Percentiles rank a stretch among this genome's conserved stretches.
These are phyloP conservation scores for Chroicocephalus ridibundus DNA, from an alignment of 2,113 vertebrate species.

Conservation along the genomic window DNA sequence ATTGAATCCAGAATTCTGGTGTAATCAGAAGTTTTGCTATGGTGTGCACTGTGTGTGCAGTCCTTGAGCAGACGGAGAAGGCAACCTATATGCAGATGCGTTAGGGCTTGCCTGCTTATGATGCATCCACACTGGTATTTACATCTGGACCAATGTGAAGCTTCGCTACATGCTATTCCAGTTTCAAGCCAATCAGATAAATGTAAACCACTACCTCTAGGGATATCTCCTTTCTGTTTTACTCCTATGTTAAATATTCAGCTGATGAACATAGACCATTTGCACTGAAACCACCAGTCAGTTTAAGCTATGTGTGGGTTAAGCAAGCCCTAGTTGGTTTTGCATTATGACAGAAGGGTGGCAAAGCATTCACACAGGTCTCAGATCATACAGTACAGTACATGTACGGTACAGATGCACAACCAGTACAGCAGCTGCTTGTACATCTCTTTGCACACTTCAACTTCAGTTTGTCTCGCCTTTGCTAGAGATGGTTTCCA, in stretches of 20 bases:
- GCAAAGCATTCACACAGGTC: not conserved
- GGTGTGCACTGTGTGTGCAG: not conserved
- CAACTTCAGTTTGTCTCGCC: not conserved
- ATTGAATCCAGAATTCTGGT: not conserved
- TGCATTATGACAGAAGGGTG: not conserved
- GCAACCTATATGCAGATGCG: not conserved
- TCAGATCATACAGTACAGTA: not conserved
- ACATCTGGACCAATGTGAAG: not conserved
- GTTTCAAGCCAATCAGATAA: not conserved
- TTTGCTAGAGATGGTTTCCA: not conserved
- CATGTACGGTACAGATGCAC: not conserved
- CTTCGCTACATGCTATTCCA: not conserved
- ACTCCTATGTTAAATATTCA: not conserved
- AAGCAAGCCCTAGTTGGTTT: not conserved
- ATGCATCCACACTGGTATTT: not conserved
- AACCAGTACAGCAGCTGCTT: not conserved
- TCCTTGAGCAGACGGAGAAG: not conserved
- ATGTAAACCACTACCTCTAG: not conserved
- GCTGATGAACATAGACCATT: not conserved
- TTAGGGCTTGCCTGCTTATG: not conserved
- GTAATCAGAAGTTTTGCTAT: not conserved
- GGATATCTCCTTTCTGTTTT: not conserved
- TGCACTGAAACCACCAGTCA: not conserved
- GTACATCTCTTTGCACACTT: not conserved
- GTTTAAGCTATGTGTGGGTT: not conserved